phyloP scores from a whole-genome alignment of 1,140 invertebrate species.

The Spodoptera litura region DNA sequence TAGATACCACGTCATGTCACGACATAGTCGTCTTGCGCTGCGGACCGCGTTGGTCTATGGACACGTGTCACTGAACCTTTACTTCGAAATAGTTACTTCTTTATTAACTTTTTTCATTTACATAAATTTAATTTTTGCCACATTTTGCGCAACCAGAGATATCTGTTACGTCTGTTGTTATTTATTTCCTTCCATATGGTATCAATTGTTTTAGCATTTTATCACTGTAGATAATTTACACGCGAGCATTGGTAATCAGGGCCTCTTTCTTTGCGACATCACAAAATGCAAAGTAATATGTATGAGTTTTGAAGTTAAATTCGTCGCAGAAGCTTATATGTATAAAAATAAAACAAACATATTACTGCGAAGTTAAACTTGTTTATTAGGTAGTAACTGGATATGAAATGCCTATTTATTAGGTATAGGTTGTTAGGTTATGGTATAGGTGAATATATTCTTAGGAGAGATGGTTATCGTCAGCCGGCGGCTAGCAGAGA shows the following conservation, averaged over 20 bases:
- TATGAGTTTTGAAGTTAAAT: not conserved
- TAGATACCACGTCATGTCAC: constrained; percentile 75
- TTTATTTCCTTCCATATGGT: constrained; percentile 21
- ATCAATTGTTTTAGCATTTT: constrained; percentile 21
- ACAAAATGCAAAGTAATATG: not conserved
- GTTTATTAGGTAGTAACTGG: constrained; percentile 30
- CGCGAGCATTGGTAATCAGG: constrained; percentile 5
- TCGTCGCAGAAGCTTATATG: not conserved
- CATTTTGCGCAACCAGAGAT: constrained; percentile 1
- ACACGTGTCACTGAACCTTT: constrained; percentile 72
- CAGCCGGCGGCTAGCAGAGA: constrained; percentile 28
- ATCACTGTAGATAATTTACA: constrained; percentile 29
- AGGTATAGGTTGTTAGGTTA: constrained; percentile 30
- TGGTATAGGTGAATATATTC: constrained; percentile 39
- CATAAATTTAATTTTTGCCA: not conserved
- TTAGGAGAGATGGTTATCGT: constrained; percentile 39
- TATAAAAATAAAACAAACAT: not conserved
- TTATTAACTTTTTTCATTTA: not conserved
- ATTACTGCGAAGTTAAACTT: not conserved
- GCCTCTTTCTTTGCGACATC: constrained; percentile 9
- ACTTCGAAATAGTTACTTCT: constrained; percentile 22
- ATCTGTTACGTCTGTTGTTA: not conserved
- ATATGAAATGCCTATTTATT: constrained; percentile 26
- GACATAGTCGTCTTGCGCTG: constrained; percentile 61
- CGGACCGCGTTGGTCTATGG: constrained; percentile 52